These are phyloP conservation scores for Hemitrygon akajei DNA, from an alignment of 2,797 vertebrate genomes.

Conservation along the genomic window DNA sequence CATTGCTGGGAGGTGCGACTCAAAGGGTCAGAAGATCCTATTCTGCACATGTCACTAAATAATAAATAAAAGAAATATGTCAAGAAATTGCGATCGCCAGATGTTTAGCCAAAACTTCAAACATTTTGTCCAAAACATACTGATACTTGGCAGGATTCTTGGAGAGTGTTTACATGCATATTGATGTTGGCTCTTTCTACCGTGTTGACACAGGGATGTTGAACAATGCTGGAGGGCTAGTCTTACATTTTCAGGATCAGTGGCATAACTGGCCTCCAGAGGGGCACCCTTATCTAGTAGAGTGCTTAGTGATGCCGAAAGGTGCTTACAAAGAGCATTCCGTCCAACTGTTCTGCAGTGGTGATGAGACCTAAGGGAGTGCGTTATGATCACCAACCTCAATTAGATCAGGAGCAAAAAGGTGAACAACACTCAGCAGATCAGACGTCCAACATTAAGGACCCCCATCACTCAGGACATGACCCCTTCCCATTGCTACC, in stretches of 20 bases:
- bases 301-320: neutral
- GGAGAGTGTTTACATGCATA: neutral
- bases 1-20: too few relatives aligned
- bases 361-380: too few relatives aligned
- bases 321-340: neutral
- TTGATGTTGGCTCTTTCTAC: neutral
- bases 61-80: neutral
- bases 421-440: too few relatives aligned
- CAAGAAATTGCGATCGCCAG: neutral
- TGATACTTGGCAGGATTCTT: neutral
- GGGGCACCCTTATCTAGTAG: neutral
- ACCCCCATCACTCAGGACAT: too few relatives aligned
- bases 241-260: neutral
- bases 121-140: neutral
- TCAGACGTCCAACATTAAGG: too few relatives aligned
- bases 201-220: neutral
- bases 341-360: neutral
- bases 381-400: too few relatives aligned
- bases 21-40: too few relatives aligned
- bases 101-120: neutral
- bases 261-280: neutral
- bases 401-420: too few relatives aligned
- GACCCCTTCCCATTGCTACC: too few relatives aligned
- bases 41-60: too few relatives aligned
- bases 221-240: neutral